Base-by-base conservation (phyloP, 2,888 invertebrate species). In the Ectemnius cavifrons region DNA sequence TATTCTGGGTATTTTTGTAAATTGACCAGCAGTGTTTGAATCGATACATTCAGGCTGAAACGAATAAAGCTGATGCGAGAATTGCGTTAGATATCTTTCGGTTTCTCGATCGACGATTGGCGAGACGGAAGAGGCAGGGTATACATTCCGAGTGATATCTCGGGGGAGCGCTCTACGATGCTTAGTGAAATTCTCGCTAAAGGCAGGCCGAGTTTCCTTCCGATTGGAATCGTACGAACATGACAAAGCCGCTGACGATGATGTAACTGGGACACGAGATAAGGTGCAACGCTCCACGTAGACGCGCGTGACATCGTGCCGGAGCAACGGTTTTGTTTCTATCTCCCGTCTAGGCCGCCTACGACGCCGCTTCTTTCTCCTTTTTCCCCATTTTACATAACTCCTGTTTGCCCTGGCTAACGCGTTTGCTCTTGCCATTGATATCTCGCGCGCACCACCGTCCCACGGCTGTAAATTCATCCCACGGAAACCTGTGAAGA, bases 181-280 rank as follows among this genome's bases (percentile, higher is more conserved):
- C 14, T 16, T 27, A 47, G 46, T 2, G 13, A 16, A 62, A 46
- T 14, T 11, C 27, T 13, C 20, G 37, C 16, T 11, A 63, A 4
- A 47, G 45, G 61, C 52, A 45, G 64, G 57, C 62, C 64, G 61
- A 64, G 58, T 59, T 58, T 67, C 69, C 62, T 66, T 57, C 69
- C 66, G 67, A 82, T 79, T 47, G 62, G 59, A 82, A 77, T 79
- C 67, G 80, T 82, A 69, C 67, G 66, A 71, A 59, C 67, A 73
- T 67, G 67, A 80, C 77, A 80, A 81, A 81, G 80, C 71, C 63
- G 64, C 69, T 59, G 20, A 20, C 49, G 71, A 67, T 84, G 86
- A 83, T 84, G 84, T 81, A 85, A 85, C 82, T 83, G 73, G 80
- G 81, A 77, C 78, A 82, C 80, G 77, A 83, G 83, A 83, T 83